Percentiles rank a stretch among this genome's conserved stretches.
Conservation (phyloP, 2,113 vertebrate genomes). For the Psilopsiagon aurifrons region DNA sequence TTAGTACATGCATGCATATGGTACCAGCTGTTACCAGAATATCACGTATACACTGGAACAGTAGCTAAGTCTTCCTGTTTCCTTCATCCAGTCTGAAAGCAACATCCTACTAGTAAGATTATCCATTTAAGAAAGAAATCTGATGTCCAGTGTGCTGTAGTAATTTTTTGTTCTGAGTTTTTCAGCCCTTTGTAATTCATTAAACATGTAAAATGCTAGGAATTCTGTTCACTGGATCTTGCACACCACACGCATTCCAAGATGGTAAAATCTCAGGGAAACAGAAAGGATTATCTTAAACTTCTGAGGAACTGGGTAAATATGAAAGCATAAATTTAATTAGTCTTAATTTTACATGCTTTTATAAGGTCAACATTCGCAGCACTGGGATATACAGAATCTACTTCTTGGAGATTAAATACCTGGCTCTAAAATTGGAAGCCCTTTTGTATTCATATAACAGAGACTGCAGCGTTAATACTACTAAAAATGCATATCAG, state of each 20-base stretch:
- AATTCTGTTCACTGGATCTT: background rate
- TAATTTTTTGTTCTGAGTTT: background rate
- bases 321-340: background rate
- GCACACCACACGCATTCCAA: background rate
- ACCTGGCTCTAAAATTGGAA: background rate
- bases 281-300: background rate
- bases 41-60: background rate
- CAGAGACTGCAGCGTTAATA: background rate
- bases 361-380: background rate
- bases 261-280: background rate
- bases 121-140: background rate
- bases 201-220: background rate
- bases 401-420: background rate
- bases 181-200: background rate
- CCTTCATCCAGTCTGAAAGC: background rate
- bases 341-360: constrained; percentile 12
- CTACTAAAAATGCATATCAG: background rate
- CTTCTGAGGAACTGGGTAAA: background rate
- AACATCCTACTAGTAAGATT: background rate
- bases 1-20: background rate
- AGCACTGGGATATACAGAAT: background rate
- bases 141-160: background rate
- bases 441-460: background rate
- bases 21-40: background rate
- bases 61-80: background rate